These are phyloP conservation scores for Catharus ustulatus DNA, from an alignment of 2,797 vertebrate species.

Conservation along the genomic window DNA sequence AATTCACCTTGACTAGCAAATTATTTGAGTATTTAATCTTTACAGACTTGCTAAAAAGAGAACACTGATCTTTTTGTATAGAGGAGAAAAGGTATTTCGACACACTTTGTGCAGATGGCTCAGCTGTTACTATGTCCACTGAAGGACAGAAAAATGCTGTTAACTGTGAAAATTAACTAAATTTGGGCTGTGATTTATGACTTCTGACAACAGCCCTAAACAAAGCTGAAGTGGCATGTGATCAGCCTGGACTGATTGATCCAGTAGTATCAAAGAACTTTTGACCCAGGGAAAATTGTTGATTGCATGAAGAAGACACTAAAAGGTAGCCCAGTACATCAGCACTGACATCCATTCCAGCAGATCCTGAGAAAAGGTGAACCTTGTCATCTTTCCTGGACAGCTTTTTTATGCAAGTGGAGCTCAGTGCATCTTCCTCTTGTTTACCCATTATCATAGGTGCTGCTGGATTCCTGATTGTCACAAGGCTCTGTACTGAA, in stretches of 20 bases:
- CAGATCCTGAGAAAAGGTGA: background rate
- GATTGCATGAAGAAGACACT: background rate
- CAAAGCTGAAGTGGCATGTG: background rate
- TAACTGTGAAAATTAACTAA: constrained; percentile 17
- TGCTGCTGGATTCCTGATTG: background rate
- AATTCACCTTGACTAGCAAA: background rate
- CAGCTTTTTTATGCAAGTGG: background rate
- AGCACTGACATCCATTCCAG: background rate
- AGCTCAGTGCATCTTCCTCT: background rate
- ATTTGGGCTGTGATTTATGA: constrained; percentile 34
- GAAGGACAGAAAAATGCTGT: background rate
- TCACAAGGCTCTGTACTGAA: background rate
- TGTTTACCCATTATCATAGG: background rate
- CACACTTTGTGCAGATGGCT: background rate
- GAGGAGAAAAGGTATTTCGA: background rate
- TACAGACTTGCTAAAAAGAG: background rate
- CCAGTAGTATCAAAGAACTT: constrained; percentile 7
- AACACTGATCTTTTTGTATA: background rate
- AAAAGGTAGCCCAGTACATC: background rate
- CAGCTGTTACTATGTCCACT: background rate
- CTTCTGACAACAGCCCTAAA: constrained; percentile 1
- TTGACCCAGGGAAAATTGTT: background rate
- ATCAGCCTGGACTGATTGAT: constrained; percentile 11
- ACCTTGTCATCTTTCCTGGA: background rate
- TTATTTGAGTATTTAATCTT: background rate